Evolutionary conservation across 2,113 vertebrate genomes (phyloP), one percentile per base, ranked within the genome.

Genomic region (Nothoprocta pentlandii): DNA sequence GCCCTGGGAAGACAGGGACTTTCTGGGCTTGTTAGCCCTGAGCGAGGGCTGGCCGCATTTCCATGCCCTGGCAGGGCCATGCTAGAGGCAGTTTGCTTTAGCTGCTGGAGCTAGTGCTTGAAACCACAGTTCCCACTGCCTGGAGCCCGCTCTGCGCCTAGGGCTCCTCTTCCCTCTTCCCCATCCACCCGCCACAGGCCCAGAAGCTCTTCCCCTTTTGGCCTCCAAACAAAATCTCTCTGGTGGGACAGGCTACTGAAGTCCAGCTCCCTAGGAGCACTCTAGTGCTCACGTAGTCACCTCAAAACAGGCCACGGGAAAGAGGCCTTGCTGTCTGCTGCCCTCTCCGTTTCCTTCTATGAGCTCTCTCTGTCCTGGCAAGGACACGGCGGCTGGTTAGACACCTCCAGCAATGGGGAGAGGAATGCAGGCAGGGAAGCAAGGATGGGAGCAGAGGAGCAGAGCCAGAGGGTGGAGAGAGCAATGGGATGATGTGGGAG

Each of bases 241-340:
- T 8, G 44, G 28, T 69, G 20, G 13, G 5, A 10, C 0, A 0
- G 0, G 0, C 54, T 62, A 16, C 71, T 44, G 68, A 56, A 7
- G 22, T 66, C 28, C 83, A 36, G 23, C 47, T 80, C n/a, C 26
- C 17, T 4, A 42, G 53, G 61, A 11, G 41, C 17, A 26, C 26
- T 59, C 8, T 53, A 10, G 63, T 3, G 26, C 7, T 25, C 9
- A 0, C 2, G 3, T 36, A 39, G 59, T 3, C 46, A 8, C 59
- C 73, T 26, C 28, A 15, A 56, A 19, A 21, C 19, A 5, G 67
- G 77, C 13, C 63, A 28, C 68, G 5, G 7, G 12, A 79, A 82
- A 32, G 1, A 0, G 28, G 10, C 25, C 39, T 76, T 30, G 77
- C 9, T 80, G 30, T 6, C 12, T 0, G 0, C 53, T 7, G 16